Evolutionary conservation across 2,113 vertebrate species (phyloP), one percentile per base, ranked within the genome.

Genomic region (Brachirus orientalis): DNA sequence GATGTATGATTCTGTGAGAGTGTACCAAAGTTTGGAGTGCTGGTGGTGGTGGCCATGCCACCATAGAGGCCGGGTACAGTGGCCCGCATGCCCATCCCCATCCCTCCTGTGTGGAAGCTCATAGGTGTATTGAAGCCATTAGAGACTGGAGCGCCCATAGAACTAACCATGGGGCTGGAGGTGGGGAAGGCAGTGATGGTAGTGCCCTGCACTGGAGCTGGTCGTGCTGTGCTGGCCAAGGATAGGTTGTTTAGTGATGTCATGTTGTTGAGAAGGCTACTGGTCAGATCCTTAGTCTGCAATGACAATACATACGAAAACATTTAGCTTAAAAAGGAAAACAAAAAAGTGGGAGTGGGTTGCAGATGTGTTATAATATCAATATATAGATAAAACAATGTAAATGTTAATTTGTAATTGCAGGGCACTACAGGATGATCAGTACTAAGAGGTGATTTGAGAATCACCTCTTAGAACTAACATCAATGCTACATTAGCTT

Each of bases 201-300:
- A 58, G 79, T 5, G 10, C 84, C 83, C 65, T 92, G 93, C 20
- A 81, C 65, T 1, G 88, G 75, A n/a, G 88, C 63, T 40, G 92
- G 80, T 58, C 95, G 94, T 65, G 93, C 43, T 3, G 85, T 72
- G 66, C 92, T 92, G 69, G 79, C 90, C 77, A 95, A 58, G 8
- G 96, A 92, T 59, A 95, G 75, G 82, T 69, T 93, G 77, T 90
- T 93, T 65, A 98, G 83, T 5, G 96, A 96, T 0, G 95, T 91
- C 95, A 98, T 96, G 74, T 89, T 97, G 86, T 94, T 97, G 89
- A 98, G 88, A 77, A 99, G 87, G 35, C 96, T 98, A 87, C 94
- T 95, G 61, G 96, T 99, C 87, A 99, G 92, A 85, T 99, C 96
- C 80, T 98, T 99, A 6, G 95, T 91, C 97, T 99, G 91, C 20